Base-by-base conservation (phyloP, 2,797 vertebrate species). In the Halcyon smyrnensis region DNA sequence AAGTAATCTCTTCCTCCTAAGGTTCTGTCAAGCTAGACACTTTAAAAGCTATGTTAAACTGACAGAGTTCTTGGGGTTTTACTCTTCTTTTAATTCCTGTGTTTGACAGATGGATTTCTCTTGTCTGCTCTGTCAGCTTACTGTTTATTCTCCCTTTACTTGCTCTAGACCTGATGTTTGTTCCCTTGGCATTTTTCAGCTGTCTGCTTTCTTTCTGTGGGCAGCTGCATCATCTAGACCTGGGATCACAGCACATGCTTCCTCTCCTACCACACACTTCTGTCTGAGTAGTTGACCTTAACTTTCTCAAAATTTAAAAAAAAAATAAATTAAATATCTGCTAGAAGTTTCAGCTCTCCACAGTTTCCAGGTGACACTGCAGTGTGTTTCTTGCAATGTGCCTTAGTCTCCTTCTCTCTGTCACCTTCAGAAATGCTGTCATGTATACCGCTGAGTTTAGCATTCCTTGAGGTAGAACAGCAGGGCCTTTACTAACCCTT, bases 91-190 rank as follows among this genome's bases (percentile, higher is more conserved):
- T 91, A 91, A 82, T 79, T 93, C 84, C 28, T 30, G 9, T 46
- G 48, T 84, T 70, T 93, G 74, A 87, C 62, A 76, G 69, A 91
- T 90, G 63, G 74, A 64, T 96, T 94, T 88, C 36, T 86, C 54
- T 73, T 89, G 76, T 59, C 87, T 93, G 62, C 32, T 65, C 80
- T 91, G 70, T 74, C 87, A 94, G 34, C 36, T 73, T 63, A 17
- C 65, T 90, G 41, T 95, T 95, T 90, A 69, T 90, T 87, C 65
- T 82, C 48, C 21, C 13, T 24, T 59, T 60, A 45, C 57, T 65
- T 84, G 62, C 28, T 69, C 65, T 50, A 85, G 48, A 80, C 2
- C 1, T 59, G 45, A 45, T 68, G 10, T 46, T 95, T 67, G 20
- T 82, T 95, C 41, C 70, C 36, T 76, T 70, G 70, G 12, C 30